These are phyloP conservation scores for Drosophila malerkotliana DNA, from an alignment of 1,140 invertebrate genomes.

Conservation along the genomic window DNA sequence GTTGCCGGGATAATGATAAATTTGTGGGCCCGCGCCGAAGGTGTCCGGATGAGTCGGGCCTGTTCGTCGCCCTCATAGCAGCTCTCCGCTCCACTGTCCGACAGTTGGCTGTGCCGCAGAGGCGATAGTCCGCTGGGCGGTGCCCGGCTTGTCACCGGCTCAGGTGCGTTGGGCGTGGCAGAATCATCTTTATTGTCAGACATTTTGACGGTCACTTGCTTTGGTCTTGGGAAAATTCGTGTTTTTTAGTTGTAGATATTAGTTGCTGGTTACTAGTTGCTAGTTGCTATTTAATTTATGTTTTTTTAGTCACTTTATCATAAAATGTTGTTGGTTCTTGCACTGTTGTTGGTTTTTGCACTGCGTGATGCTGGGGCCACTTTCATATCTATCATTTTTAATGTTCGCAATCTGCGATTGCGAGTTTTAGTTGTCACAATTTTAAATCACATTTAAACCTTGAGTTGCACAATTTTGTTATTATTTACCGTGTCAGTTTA, in stretches of 20 bases:
- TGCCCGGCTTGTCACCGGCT: slow-evolving; percentile 42
- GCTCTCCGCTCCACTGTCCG: slow-evolving; percentile 76
- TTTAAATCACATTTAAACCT: slow-evolving; percentile 75
- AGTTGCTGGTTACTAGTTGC: slow-evolving; percentile 23
- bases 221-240: slow-evolving; percentile 23
- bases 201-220: slow-evolving; percentile 36
- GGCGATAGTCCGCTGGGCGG: slow-evolving; percentile 41
- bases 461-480: slow-evolving; percentile 63
- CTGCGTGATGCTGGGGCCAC: slow-evolving; percentile 46
- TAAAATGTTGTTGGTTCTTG: slow-evolving; percentile 55
- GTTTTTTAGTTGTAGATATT: slow-evolving; percentile 4
- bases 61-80: slow-evolving; percentile 75
- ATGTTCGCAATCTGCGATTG: slow-evolving; percentile 57
- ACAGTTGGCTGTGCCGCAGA: slow-evolving; percentile 68
- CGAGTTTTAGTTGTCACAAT: slow-evolving; percentile 59
- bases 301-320: slow-evolving; percentile 42
- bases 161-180: slow-evolving; percentile 53
- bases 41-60: slow-evolving; percentile 61
- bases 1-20: slow-evolving; percentile 79
- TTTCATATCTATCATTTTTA: slow-evolving; percentile 73
- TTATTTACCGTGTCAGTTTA: slow-evolving; percentile 40
- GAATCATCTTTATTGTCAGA: slow-evolving; percentile 27
- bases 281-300: slow-evolving; percentile 29
- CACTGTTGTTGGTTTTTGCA: slow-evolving; percentile 50
- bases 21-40: slow-evolving; percentile 71